Evolutionary conservation across 2,797 vertebrate genomes (phyloP).

Genomic region (Myioborus melanocephalus): DNA sequence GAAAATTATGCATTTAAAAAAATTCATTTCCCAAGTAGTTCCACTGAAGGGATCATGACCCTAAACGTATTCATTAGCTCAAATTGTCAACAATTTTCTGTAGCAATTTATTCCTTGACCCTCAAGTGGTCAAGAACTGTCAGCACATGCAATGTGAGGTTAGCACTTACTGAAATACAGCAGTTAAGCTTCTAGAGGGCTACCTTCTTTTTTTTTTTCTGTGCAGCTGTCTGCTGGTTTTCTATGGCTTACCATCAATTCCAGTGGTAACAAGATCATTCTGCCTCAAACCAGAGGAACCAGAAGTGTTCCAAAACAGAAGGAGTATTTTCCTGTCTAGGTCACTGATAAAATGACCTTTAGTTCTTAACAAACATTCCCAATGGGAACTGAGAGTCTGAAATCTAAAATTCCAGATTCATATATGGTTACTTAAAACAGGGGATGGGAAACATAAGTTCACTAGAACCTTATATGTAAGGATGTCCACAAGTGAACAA

Average conservation of each 20-base stretch:
- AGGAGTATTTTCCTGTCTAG: background rate
- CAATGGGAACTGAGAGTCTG: background rate
- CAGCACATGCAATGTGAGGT: background rate
- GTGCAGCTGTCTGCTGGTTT: background rate
- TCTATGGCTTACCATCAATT: background rate
- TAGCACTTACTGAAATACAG: background rate
- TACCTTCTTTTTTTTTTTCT: background rate
- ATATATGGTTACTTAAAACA: background rate
- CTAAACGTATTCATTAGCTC: slow-evolving; percentile 30
- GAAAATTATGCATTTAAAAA: slow-evolving; percentile 17
- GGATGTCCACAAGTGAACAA: background rate
- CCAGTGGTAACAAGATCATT: background rate
- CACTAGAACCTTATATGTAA: background rate
- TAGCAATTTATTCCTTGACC: slow-evolving; percentile 25
- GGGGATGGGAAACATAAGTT: background rate
- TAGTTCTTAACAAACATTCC: background rate
- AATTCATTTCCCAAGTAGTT: background rate
- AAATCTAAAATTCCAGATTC: background rate
- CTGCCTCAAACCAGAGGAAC: background rate
- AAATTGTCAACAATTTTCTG: slow-evolving; percentile 34
- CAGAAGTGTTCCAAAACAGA: background rate
- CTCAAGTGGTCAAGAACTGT: background rate
- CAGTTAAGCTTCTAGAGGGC: background rate
- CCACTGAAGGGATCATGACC: background rate
- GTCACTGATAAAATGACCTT: background rate